Evolutionary conservation across 37 sponge, comb jelly and placozoan species (phyloP).

Genomic region (Halichondria panicea): DNA sequence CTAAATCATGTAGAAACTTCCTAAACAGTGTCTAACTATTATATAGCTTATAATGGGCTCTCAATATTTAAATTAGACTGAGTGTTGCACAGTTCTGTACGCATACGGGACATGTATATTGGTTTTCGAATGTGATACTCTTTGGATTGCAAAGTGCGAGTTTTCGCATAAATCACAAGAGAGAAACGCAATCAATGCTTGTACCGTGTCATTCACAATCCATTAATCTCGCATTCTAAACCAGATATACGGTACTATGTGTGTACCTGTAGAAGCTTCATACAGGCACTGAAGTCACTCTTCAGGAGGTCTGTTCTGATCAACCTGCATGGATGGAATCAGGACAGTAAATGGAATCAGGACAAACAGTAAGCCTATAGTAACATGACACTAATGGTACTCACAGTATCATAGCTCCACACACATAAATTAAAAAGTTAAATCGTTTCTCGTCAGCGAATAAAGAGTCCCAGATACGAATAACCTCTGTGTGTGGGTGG

Average conservation of each 20-base stretch:
- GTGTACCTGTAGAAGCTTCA: constrained; percentile 71
- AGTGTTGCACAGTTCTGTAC: too few relatives aligned
- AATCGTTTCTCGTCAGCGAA: constrained; percentile 85
- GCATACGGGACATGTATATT: too few relatives aligned
- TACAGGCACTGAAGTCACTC: constrained; percentile 55
- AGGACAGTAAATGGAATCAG: background rate
- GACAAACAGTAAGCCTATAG: background rate
- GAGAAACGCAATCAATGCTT: background rate
- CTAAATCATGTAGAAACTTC: too few relatives aligned
- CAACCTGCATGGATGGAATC: constrained; percentile 26
- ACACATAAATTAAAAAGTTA: constrained; percentile 79
- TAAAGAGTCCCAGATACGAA: constrained; percentile 87
- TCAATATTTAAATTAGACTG: too few relatives aligned
- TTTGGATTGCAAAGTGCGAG: too few relatives aligned
- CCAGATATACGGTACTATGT: too few relatives aligned
- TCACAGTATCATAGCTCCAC: constrained; percentile 92
- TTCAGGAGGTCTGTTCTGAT: constrained; percentile 47
- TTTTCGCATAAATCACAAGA: too few relatives aligned
- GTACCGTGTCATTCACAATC: background rate
- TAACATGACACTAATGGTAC: constrained; percentile 11
- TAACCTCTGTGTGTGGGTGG: constrained; percentile 60
- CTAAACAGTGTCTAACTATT: too few relatives aligned
- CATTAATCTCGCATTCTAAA: too few relatives aligned
- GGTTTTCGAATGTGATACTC: too few relatives aligned
- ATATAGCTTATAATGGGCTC: too few relatives aligned